Evolutionary conservation across 2,113 vertebrate genomes (phyloP), one percentile per base, ranked within the genome.

Genomic region (Chlamydotis undulata): DNA sequence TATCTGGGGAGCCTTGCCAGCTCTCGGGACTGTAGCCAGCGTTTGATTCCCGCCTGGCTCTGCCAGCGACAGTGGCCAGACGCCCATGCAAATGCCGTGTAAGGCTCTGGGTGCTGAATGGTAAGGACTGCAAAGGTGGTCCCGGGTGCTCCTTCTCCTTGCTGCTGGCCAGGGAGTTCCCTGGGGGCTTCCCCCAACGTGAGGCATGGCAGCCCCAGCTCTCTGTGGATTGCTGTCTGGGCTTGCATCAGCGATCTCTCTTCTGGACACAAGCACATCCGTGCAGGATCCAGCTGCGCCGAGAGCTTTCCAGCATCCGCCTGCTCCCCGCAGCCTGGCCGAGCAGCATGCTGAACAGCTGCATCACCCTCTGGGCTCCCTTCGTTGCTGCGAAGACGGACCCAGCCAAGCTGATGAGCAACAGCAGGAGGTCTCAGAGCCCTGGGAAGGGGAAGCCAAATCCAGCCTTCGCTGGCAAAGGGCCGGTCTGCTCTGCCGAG

Each of bases 131-230:
- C 67, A 37, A 41, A 63, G 35, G 13, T 6, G 8, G 9, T 23
- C 9, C 47, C 0, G 2, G 9, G 56, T 11, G 55, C 22, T 83
- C 23, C n/a, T 24, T 17, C 35, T 56, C 64, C 45, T 52, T 3
- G 4, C 28, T 3, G 4, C 28, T 13, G 53, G 74, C 33, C 0
- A 2, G 41, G 41, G 60, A 17, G 25, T 6, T 43, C 18, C 22
- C 10, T 1, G 6, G 21, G 17, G 61, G 31, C 41, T 17, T 17
- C 50, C 75, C 19, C 7, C 2, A 2, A 3, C 1, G 4, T 0
- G 2, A 33, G 49, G 24, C 43, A 23, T 0, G 25, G 61, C 56
- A 13, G 21, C 14, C 19, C 41, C 31, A 23, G 49, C 41, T 33
- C 57, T 26, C 26, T 7, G 21, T 0, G 1, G 47, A n/a, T 69